Evolutionary conservation across 2,888 invertebrate genomes (phyloP), one percentile per base, ranked within the genome.

Genomic region (Idaea straminata): DNA sequence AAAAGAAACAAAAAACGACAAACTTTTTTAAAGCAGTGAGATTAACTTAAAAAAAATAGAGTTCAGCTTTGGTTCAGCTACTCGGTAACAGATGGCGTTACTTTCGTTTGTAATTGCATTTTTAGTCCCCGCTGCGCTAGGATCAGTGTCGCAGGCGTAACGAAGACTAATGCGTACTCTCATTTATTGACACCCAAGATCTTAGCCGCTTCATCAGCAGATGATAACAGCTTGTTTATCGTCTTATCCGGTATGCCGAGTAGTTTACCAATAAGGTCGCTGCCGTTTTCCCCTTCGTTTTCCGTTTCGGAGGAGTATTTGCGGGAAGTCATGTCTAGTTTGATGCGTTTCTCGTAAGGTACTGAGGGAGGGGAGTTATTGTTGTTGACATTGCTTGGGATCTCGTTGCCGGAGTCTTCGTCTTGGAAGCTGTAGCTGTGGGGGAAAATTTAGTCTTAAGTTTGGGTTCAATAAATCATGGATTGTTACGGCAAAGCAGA

Each of bases 231-330:
- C 86, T 96, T 96, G 81, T 98, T 98, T 64, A 98, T 96, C 69
- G 96, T 96, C 74, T 96, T 95, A 84, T 97, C 98, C 59, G 96
- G 95, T 69, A 98, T 97, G 0, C 98, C 98, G 16, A 98, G 91
- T 0, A 98, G 93, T 86, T 98, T 98, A 10, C 98, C 97, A 75
- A 98, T 97, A 66, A 98, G 94, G 84, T 98, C 97, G 68, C 95
- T 94, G 63, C 94, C 93, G 61, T 94, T 94, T 79, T 94, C 95
- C 0, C 93, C 92, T 71, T 93, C 85, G 79, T 93, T 92, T 72
- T 94, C 89, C 2, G 84, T 77, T 73, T 94, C 90, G 4, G 91
- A 89, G 34, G 90, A 89, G 74, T 94, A 93, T 74, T 92, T 93
- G 64, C 93, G 88, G 15, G 93, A 88, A 15, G 87, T 87, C 90